These are phyloP conservation scores for Corapipo altera DNA, from an alignment of 2,113 vertebrate genomes.

Conservation along the genomic window DNA sequence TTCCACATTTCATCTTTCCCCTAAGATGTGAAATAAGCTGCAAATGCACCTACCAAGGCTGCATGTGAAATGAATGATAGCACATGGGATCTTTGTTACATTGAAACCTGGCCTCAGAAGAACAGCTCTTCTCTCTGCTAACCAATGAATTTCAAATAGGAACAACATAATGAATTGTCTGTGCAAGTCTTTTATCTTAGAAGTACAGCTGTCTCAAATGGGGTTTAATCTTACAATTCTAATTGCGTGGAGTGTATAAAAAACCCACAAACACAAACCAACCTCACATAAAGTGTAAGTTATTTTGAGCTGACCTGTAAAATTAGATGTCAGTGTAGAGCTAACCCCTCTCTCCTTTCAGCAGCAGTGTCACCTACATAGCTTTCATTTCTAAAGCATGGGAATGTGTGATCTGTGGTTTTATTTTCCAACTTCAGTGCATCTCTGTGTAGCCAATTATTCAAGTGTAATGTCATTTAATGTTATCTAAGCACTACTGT, in stretches of 20 bases:
- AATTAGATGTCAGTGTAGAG: neutral
- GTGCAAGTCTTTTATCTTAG: neutral
- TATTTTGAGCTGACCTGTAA: neutral
- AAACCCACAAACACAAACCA: neutral
- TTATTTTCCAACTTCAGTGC: neutral
- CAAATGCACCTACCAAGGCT: neutral
- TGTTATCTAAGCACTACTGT: neutral
- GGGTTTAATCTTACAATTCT: neutral
- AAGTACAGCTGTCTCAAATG: neutral
- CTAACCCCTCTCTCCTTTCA: neutral
- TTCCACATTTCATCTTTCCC: neutral
- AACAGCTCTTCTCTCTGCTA: neutral
- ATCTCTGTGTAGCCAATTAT: neutral
- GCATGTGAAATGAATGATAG: neutral
- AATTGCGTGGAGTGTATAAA: no score
- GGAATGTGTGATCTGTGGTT: neutral
- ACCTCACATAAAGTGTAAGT: neutral
- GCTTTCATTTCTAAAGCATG: neutral
- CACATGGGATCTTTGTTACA: rapidly evolving
- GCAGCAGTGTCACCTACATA: neutral
- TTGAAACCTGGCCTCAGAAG: neutral
- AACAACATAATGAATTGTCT: neutral
- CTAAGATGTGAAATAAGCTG: neutral
- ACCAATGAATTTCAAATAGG: neutral
- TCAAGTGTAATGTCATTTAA: neutral